Conservation (phyloP, 2,888 invertebrate species). For the Caradrina kadenii region DNA sequence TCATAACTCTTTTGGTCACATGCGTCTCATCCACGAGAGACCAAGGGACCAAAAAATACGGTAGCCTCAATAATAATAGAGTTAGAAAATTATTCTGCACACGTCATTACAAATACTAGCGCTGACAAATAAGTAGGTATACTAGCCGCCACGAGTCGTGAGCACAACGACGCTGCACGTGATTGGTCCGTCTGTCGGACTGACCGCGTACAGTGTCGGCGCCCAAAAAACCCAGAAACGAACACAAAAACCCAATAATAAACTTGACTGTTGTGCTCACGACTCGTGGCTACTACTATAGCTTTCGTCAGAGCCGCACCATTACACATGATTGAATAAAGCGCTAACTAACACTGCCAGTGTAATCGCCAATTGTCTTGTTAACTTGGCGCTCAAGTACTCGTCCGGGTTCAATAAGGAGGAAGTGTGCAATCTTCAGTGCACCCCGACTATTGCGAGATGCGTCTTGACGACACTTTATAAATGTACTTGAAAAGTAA, state of each 20-base stretch:
- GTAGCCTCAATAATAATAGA: too few species aligned
- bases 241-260: too few species aligned
- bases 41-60: too few species aligned
- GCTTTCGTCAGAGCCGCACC: background rate
- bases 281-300: too few species aligned
- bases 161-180: too few species aligned
- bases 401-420: slow-evolving; percentile 32
- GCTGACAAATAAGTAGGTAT: background rate
- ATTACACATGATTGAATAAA: slow-evolving; percentile 38
- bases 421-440: slow-evolving; percentile 42
- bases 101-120: background rate
- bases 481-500: background rate
- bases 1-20: too few species aligned
- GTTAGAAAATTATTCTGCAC: background rate
- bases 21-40: too few species aligned
- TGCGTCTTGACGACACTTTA: slow-evolving; percentile 5
- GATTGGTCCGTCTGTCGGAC: too few species aligned
- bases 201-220: too few species aligned
- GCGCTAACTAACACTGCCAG: slow-evolving; percentile 15
- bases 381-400: slow-evolving; percentile 44
- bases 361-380: slow-evolving; percentile 49
- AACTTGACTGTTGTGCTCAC: too few species aligned
- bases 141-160: too few species aligned
- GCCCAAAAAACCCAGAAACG: too few species aligned
- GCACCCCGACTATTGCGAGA: slow-evolving; percentile 8